Percentiles rank a stretch among this genome's conserved stretches.
These are phyloP conservation scores for Argopecten irradians DNA, from an alignment of 1,140 invertebrate genomes.

Conservation along the genomic window DNA sequence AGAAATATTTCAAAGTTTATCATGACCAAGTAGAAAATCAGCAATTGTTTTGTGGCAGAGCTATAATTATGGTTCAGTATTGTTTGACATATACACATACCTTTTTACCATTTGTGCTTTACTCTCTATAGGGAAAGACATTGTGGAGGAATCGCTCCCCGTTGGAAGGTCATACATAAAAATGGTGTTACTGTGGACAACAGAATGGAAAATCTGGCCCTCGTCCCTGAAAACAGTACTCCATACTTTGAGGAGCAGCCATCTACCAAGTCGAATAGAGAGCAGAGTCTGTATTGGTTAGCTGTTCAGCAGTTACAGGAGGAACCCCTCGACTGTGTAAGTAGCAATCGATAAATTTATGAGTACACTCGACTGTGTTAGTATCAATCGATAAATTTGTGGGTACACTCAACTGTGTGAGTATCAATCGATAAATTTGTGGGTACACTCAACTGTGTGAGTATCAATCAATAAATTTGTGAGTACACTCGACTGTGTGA, in stretches of 20 bases:
- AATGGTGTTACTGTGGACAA: constrained; percentile 80
- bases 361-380: not conserved
- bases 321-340: constrained; percentile 67
- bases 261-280: constrained; percentile 67
- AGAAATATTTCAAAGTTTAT: too few species aligned
- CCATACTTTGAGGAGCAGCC: constrained; percentile 45
- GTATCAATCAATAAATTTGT: too few species aligned
- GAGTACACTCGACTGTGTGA: not conserved
- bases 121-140: constrained; percentile 78
- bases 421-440: not conserved
- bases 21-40: too few species aligned
- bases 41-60: too few species aligned
- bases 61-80: too few species aligned
- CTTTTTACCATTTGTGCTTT: not conserved
- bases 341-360: constrained; percentile 24
- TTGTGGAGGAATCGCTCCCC: constrained; percentile 78
- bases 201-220: constrained; percentile 77
- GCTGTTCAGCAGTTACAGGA: constrained; percentile 79
- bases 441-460: not conserved
- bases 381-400: not conserved
- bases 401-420: not conserved
- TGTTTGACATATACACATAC: not conserved
- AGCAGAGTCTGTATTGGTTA: constrained; percentile 79
- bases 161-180: constrained; percentile 78
- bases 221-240: constrained; percentile 67